These are phyloP conservation scores for Mastacembelus armatus DNA, from an alignment of 2,797 vertebrate species.

Conservation along the genomic window DNA sequence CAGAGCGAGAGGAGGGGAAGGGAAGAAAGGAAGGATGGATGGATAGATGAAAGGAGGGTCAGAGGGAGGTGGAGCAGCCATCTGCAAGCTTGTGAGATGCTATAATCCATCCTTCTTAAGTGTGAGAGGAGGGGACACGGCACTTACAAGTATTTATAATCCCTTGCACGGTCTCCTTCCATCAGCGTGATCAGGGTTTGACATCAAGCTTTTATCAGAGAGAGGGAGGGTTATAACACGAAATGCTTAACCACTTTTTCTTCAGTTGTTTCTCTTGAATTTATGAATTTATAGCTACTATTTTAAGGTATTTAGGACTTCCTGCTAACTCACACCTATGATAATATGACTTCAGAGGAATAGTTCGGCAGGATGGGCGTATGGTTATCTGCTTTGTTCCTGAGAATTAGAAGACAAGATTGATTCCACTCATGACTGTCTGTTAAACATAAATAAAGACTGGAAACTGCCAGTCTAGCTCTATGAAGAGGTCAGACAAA, in stretches of 20 bases:
- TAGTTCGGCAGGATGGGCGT: too few relatives aligned
- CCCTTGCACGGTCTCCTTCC: slow-evolving; percentile 62
- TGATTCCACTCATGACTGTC: too few relatives aligned
- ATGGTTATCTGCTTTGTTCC: too few relatives aligned
- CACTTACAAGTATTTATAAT: slow-evolving; percentile 70
- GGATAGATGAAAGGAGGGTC: slow-evolving; percentile 49
- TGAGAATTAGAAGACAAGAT: too few relatives aligned
- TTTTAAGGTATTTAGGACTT: background rate
- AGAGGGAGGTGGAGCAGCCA: slow-evolving; percentile 62
- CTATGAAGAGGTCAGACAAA: background rate
- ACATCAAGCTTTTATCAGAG: slow-evolving; percentile 48
- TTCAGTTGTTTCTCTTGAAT: slow-evolving; percentile 24
- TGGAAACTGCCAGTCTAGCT: background rate
- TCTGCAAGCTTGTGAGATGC: slow-evolving; percentile 65
- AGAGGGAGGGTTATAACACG: slow-evolving; percentile 15
- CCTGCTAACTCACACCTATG: background rate
- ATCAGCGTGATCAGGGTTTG: slow-evolving; percentile 63
- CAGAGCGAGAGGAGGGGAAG: slow-evolving; percentile 1
- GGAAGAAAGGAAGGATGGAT: slow-evolving; percentile 35
- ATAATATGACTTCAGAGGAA: slow-evolving; percentile 2
- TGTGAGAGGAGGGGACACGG: slow-evolving; percentile 61
- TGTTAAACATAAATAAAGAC: too few relatives aligned
- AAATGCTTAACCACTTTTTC: slow-evolving; percentile 40
- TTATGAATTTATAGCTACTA: slow-evolving; percentile 34
- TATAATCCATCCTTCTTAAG: slow-evolving; percentile 75